phyloP scores from a whole-genome alignment of 2,113 vertebrate species.

The Pelecanoides urinatrix region DNA sequence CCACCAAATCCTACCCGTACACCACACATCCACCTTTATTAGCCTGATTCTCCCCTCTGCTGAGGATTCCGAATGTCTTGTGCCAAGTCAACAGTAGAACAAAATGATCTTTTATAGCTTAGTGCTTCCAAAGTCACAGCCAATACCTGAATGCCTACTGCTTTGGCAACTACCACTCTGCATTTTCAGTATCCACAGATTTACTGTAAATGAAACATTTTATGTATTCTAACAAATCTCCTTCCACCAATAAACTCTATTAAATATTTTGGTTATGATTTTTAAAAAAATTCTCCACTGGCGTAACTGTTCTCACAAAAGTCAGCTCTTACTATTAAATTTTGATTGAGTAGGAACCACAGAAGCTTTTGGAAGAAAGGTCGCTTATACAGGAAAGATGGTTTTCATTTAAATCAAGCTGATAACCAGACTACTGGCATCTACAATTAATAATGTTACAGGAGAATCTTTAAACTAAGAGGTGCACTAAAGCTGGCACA shows the following conservation, averaged over 20 bases:
- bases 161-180: background rate
- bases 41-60: background rate
- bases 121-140: background rate
- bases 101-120: background rate
- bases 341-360: background rate
- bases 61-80: background rate
- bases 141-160: background rate
- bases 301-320: background rate
- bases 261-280: background rate
- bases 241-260: background rate
- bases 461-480: background rate
- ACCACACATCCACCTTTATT: background rate
- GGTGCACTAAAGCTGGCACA: background rate
- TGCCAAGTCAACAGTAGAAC: background rate
- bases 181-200: background rate
- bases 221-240: background rate
- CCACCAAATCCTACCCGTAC: background rate
- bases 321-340: background rate
- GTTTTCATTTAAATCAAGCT: background rate
- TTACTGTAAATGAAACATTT: background rate
- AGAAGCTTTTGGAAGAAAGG: background rate
- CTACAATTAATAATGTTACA: conserved; percentile 9
- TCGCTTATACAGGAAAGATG: background rate
- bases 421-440: background rate
- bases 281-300: background rate